phyloP scores from a whole-genome alignment of 2,797 vertebrate genomes.

The Pangasius larnaudii region DNA sequence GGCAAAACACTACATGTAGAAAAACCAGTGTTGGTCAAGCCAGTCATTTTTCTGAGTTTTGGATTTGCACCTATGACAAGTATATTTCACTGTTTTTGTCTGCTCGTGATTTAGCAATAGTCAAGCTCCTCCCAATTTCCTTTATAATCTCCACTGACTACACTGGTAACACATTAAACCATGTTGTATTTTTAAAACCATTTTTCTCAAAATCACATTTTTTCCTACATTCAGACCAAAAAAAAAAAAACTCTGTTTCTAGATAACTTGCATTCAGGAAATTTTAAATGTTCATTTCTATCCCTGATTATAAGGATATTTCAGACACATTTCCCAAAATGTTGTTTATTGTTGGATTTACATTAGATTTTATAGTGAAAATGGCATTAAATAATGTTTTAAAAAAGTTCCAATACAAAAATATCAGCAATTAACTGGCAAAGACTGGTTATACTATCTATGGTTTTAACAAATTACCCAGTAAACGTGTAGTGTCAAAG shows the following conservation, averaged over 20 bases:
- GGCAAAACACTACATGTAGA: background rate
- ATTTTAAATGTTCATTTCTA: background rate
- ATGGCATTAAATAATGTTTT: background rate
- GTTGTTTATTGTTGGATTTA: background rate
- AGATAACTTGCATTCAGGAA: background rate
- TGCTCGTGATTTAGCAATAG: background rate
- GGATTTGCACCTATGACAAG: background rate
- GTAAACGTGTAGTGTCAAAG: background rate
- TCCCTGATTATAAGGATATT: background rate
- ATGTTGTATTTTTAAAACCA: background rate
- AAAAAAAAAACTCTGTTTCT: background rate
- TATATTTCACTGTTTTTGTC: background rate
- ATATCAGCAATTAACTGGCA: background rate
- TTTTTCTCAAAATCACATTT: background rate
- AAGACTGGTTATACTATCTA: background rate
- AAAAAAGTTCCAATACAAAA: background rate
- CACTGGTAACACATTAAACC: background rate
- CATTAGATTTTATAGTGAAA: background rate
- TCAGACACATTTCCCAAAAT: background rate
- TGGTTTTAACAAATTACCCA: background rate
- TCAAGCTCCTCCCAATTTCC: background rate
- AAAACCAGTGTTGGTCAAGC: background rate
- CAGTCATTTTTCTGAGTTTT: background rate
- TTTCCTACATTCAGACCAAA: background rate
- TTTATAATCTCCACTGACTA: background rate